These are phyloP conservation scores for Lipophrys pholis DNA, from an alignment of 2,113 vertebrate species.

Conservation along the genomic window DNA sequence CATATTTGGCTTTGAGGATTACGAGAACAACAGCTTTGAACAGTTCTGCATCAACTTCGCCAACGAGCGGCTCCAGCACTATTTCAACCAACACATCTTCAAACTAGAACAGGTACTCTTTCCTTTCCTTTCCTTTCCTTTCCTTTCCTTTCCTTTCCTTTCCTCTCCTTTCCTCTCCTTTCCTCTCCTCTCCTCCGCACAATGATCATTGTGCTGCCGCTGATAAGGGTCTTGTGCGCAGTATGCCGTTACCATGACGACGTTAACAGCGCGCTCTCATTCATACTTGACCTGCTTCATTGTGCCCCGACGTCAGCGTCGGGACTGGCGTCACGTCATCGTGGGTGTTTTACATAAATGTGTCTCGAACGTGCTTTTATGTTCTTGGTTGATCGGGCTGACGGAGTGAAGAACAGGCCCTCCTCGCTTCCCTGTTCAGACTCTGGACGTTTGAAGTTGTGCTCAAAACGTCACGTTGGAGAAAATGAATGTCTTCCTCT, in stretches of 20 bases:
- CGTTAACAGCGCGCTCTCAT: not conserved
- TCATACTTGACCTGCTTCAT: not conserved
- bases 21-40: constrained; percentile 97
- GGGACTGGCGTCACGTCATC: constrained; percentile 3
- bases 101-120: constrained; percentile 91
- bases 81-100: constrained; percentile 98
- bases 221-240: constrained; percentile 9
- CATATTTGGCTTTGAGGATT: constrained; percentile 98
- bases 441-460: not conserved
- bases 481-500: constrained; percentile 16
- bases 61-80: constrained; percentile 95
- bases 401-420: not conserved
- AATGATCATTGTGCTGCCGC: constrained; percentile 30
- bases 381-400: constrained; percentile 6
- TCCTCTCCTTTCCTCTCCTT: not conserved
- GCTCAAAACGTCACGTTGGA: not conserved
- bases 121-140: not conserved
- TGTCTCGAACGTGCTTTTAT: not conserved
- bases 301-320: not conserved
- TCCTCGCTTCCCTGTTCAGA: not conserved
- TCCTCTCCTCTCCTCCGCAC: not conserved
- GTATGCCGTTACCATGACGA: not conserved
- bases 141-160: not conserved
- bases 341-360: not conserved
- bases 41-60: constrained; percentile 99